phyloP scores from a whole-genome alignment of 2,113 vertebrate species.

The Melanotaenia duboulayi region DNA sequence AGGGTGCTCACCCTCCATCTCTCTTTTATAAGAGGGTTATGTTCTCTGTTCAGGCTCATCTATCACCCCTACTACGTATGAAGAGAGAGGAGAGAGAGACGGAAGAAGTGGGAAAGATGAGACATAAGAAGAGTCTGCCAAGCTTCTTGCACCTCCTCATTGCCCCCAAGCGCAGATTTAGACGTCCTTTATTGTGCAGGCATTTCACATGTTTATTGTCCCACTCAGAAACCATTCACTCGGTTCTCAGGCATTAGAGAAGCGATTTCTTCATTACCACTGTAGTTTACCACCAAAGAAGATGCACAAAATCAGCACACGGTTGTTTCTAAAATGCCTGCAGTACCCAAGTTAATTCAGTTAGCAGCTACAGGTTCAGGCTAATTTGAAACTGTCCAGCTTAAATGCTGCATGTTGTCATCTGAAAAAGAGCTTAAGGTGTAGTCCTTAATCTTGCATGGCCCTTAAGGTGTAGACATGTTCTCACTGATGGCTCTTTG shows the following conservation, averaged over 20 bases:
- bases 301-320: constrained; percentile 17
- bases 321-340: background rate
- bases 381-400: background rate
- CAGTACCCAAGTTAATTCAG: background rate
- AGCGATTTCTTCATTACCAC: constrained; percentile 57
- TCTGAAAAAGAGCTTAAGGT: constrained; percentile 2
- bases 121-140: constrained; percentile 54
- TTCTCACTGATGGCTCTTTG: constrained; percentile 25
- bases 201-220: constrained; percentile 64
- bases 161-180: constrained; percentile 70
- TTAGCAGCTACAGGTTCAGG: background rate
- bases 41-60: constrained; percentile 50
- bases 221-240: constrained; percentile 48
- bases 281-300: constrained; percentile 43
- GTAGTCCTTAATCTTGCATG: background rate
- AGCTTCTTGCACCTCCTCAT: constrained; percentile 63
- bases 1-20: constrained; percentile 20
- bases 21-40: constrained; percentile 38
- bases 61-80: constrained; percentile 10
- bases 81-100: constrained; percentile 18
- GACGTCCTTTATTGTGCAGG: constrained; percentile 65
- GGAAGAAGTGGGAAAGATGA: constrained; percentile 51
- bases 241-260: constrained; percentile 51
- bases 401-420: constrained; percentile 4
- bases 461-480: constrained; percentile 16